Evolutionary conservation across 2,888 invertebrate species (phyloP).

Genomic region (Eupithecia subfuscata): DNA sequence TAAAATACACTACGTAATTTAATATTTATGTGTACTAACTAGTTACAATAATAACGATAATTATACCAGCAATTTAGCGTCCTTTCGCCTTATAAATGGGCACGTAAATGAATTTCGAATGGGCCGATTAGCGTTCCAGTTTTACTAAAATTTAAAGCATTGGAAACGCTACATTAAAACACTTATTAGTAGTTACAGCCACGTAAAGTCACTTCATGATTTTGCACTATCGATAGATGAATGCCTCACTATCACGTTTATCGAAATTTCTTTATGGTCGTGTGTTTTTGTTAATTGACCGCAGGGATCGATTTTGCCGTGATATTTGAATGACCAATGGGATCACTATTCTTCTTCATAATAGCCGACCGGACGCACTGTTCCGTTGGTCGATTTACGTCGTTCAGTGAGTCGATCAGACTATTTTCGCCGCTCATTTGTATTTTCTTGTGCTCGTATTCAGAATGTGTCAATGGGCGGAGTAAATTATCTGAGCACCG

Average conservation of each 20-base stretch:
- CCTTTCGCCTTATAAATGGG: constrained; percentile 53
- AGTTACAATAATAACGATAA: constrained; percentile 56
- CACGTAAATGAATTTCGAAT: constrained; percentile 36
- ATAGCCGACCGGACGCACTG: background rate
- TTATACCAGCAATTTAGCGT: constrained; percentile 54
- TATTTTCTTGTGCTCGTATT: background rate
- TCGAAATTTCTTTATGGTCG: constrained; percentile 10
- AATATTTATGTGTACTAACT: constrained; percentile 58
- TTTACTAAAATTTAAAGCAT: constrained; percentile 28
- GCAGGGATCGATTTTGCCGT: background rate
- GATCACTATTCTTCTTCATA: background rate
- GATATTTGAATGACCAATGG: background rate
- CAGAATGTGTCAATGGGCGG: background rate
- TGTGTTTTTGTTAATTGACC: constrained; percentile 14
- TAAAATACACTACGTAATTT: constrained; percentile 43
- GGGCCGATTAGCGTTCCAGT: constrained; percentile 26
- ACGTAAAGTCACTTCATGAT: constrained; percentile 32
- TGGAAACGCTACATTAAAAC: constrained; percentile 17
- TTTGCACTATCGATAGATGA: constrained; percentile 26
- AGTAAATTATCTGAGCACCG: background rate
- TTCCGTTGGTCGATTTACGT: background rate
- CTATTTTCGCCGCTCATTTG: background rate
- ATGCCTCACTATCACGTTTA: constrained; percentile 19
- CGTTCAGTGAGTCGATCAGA: background rate
- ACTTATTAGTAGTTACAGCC: constrained; percentile 33